These are phyloP conservation scores for Ochotona princeps DNA, from an alignment of 2,113 vertebrate genomes.

Conservation along the genomic window DNA sequence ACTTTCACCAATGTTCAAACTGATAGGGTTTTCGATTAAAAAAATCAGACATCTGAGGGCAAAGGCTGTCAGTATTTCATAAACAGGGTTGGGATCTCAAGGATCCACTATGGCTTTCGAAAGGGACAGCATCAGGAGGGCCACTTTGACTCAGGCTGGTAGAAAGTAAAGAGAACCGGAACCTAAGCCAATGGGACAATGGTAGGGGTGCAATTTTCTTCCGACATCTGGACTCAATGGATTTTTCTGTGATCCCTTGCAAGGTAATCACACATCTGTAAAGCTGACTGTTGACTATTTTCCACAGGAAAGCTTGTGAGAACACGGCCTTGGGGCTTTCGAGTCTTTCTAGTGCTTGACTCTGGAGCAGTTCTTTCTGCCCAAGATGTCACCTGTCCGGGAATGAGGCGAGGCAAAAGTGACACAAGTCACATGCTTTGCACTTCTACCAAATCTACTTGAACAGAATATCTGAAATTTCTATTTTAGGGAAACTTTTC, in stretches of 20 bases:
- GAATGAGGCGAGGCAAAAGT: neutral
- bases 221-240: neutral
- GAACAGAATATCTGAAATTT: neutral
- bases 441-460: neutral
- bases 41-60: conserved; percentile 20
- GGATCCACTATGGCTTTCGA: conserved; percentile 72
- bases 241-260: conserved; percentile 31
- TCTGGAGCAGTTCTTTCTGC: conserved; percentile 22
- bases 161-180: neutral
- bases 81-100: conserved; percentile 20
- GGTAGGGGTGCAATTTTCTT: neutral
- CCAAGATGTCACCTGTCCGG: neutral
- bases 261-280: conserved; percentile 25
- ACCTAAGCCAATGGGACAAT: neutral
- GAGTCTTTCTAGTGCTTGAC: neutral
- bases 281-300: conserved; percentile 19
- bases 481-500: neutral
- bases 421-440: neutral
- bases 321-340: neutral
- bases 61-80: conserved; percentile 53
- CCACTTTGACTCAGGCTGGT: neutral
- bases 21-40: neutral
- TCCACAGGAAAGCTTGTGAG: neutral
- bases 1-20: conserved; percentile 15
- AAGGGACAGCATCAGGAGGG: neutral